Evolutionary conservation across 2,888 invertebrate species (phyloP).

Genomic region (Morinoia aosen): DNA sequence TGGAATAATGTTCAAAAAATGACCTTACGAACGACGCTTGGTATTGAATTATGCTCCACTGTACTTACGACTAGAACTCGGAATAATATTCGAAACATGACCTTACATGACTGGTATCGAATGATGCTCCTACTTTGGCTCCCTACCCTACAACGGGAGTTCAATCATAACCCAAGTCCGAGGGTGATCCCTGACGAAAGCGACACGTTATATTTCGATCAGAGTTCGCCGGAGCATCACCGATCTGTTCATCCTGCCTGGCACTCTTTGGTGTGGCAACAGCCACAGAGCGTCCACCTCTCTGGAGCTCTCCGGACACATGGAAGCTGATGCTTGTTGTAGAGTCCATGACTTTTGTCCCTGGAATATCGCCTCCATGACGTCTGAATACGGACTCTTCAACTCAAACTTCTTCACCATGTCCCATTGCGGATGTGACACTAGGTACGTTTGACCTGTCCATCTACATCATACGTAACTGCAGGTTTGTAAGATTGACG

Average conservation of each 20-base stretch:
- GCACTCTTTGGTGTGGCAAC: slow-evolving; percentile 88
- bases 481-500: background rate
- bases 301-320: slow-evolving; percentile 86
- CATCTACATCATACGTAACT: background rate
- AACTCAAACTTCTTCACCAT: slow-evolving; percentile 72
- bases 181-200: background rate
- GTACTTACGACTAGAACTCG: background rate
- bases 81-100: background rate
- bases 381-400: slow-evolving; percentile 70
- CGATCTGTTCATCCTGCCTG: slow-evolving; percentile 67
- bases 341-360: slow-evolving; percentile 79
- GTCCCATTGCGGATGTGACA: slow-evolving; percentile 72
- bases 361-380: slow-evolving; percentile 71
- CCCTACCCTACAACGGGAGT: background rate
- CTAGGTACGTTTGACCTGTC: slow-evolving; percentile 69
- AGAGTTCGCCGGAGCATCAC: slow-evolving; percentile 62
- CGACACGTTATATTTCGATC: slow-evolving; percentile 5
- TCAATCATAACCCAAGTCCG: slow-evolving; percentile 2
- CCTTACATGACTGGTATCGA: background rate
- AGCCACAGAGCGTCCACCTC: slow-evolving; percentile 86
- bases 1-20: too few species aligned
- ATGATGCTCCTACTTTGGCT: background rate
- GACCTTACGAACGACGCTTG: too few species aligned
- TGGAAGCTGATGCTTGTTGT: slow-evolving; percentile 87
- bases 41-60: too few species aligned